Evolutionary conservation across 2,797 vertebrate genomes (phyloP).

Genomic region (Peromyscus attwateri): DNA sequence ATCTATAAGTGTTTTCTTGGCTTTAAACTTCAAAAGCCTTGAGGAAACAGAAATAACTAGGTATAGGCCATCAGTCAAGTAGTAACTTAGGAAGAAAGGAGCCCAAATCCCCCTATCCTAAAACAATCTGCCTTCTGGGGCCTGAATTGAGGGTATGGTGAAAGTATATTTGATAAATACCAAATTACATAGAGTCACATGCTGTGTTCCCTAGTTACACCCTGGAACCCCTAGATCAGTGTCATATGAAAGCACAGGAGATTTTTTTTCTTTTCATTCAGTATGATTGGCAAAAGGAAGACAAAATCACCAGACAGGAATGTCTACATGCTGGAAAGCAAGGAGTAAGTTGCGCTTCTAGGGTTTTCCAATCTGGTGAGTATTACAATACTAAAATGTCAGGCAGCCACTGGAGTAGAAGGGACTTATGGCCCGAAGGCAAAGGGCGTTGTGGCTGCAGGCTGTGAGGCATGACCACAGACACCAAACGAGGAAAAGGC

Average conservation of each 20-base stretch:
- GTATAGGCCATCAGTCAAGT: conserved; percentile 13
- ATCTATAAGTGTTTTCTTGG: conserved; percentile 28
- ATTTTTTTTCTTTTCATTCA: not conserved
- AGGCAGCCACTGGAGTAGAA: not conserved
- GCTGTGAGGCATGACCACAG: not conserved
- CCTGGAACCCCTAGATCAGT: not conserved
- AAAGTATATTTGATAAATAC: conserved; percentile 17
- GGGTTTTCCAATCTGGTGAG: not conserved
- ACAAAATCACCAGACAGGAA: conserved; percentile 9
- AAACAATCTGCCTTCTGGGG: conserved; percentile 14
- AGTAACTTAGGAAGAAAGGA: conserved; percentile 45
- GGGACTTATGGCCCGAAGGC: not conserved
- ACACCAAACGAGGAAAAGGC: not conserved
- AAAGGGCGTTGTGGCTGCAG: not conserved
- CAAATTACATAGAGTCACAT: not conserved
- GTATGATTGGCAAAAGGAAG: not conserved
- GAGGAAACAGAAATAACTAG: conserved; percentile 58
- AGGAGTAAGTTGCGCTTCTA: not conserved
- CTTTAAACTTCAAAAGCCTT: conserved; percentile 58
- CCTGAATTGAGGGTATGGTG: not conserved
- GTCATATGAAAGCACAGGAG: not conserved
- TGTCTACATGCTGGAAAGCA: not conserved
- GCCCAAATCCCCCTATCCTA: not conserved
- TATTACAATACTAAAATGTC: not conserved
- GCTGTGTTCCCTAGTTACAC: not conserved